Percentiles rank a stretch among this genome's conserved stretches.
phyloP scores from a whole-genome alignment of 2,113 vertebrate species.

The Sylvia atricapilla region DNA sequence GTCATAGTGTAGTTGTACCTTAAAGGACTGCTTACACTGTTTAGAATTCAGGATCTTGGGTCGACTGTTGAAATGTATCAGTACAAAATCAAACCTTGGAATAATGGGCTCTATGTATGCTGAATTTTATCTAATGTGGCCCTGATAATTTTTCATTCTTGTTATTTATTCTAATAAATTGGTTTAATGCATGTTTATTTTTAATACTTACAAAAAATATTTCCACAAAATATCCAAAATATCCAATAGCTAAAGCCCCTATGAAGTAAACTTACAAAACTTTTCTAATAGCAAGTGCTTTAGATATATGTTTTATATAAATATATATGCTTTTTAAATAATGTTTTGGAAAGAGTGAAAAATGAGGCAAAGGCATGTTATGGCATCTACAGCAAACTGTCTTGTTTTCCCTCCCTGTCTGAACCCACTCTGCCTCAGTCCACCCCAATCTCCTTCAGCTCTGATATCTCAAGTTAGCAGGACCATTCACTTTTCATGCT shows the following conservation, averaged over 20 bases:
- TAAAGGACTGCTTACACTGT: neutral
- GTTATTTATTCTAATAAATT: neutral
- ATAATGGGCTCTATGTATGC: neutral
- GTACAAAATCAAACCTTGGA: neutral
- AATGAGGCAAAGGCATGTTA: neutral
- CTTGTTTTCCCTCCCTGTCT: neutral
- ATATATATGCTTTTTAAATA: neutral
- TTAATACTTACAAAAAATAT: neutral
- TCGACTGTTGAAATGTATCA: neutral
- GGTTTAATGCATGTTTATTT: neutral
- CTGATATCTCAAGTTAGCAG: neutral
- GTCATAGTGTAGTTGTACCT: neutral
- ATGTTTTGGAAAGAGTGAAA: neutral
- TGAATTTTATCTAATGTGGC: neutral
- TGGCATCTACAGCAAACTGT: neutral
- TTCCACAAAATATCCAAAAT: neutral
- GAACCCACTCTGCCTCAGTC: neutral
- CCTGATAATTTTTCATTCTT: neutral
- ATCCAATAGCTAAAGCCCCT: neutral
- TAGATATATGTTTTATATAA: neutral
- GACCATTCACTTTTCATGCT: neutral
- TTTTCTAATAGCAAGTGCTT: neutral
- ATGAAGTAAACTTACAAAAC: neutral
- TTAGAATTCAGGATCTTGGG: neutral
- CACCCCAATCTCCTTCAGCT: neutral